Percentiles rank a stretch among this genome's conserved stretches.
These are phyloP conservation scores for Microctonus aethiopoides DNA, from an alignment of 2,888 invertebrate species.

Conservation along the genomic window DNA sequence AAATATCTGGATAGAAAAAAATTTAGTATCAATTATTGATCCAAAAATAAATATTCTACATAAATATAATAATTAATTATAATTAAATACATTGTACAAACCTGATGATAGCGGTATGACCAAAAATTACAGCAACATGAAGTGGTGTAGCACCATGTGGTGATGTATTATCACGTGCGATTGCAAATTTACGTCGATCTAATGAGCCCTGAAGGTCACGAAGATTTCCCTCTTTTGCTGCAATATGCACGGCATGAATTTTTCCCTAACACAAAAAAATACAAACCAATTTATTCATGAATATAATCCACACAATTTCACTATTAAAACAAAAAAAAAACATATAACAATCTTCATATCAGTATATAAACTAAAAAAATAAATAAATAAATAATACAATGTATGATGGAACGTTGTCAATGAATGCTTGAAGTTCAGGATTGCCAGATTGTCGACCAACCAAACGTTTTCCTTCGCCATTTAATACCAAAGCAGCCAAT, in stretches of 20 bases:
- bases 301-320: too few relatives aligned
- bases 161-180: constrained; percentile 86
- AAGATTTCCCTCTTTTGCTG: constrained; percentile 86
- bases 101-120: constrained; percentile 74
- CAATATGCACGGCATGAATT: constrained; percentile 88
- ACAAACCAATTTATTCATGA: neutral
- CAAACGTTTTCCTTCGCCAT: constrained; percentile 86
- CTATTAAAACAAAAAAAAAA: too few relatives aligned
- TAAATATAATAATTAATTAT: neutral
- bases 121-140: constrained; percentile 87
- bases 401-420: constrained; percentile 87
- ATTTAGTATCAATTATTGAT: constrained; percentile 15
- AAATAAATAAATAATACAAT: constrained; percentile 72
- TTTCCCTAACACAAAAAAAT: constrained; percentile 76
- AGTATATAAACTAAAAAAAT: neutral
- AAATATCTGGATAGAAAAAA: constrained; percentile 69
- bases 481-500: constrained; percentile 87
- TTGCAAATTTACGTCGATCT: constrained; percentile 90
- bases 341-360: neutral
- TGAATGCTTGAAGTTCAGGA: constrained; percentile 85
- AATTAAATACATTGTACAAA: constrained; percentile 32
- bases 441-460: constrained; percentile 78
- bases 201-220: constrained; percentile 86
- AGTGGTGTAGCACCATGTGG: constrained; percentile 86
- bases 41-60: neutral